Conservation (phyloP, 2,113 vertebrate genomes). For the Mugil cephalus region DNA sequence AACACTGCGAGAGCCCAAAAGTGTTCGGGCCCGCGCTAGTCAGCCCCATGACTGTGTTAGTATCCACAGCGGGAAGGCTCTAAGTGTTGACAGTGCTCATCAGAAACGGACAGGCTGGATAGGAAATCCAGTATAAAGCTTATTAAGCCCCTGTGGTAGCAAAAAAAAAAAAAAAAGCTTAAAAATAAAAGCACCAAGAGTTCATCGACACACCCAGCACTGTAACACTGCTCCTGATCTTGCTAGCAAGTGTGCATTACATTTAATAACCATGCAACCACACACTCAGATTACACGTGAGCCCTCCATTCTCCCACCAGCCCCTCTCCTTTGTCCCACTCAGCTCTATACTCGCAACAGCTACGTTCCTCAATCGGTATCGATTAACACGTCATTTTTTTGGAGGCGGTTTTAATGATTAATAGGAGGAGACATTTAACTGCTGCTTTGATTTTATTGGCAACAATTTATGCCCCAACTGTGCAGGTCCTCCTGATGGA, state of each 20-base stretch:
- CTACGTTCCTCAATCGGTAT: slow-evolving; percentile 13
- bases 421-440: slow-evolving; percentile 27
- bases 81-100: slow-evolving; percentile 34
- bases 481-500: slow-evolving; percentile 40
- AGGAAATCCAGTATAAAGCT: slow-evolving; percentile 44
- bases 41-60: slow-evolving; percentile 42
- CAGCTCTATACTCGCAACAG: slow-evolving; percentile 10
- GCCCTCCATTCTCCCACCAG: slow-evolving; percentile 1
- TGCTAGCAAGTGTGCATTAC: too few species aligned
- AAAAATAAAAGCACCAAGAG: slow-evolving; percentile 36
- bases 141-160: slow-evolving; percentile 18
- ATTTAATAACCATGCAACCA: slow-evolving; percentile 6
- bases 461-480: slow-evolving; percentile 11
- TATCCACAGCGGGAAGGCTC: slow-evolving; percentile 38
- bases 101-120: slow-evolving; percentile 35
- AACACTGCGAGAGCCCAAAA: slow-evolving; percentile 12
- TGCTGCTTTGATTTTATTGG: slow-evolving; percentile 23
- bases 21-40: slow-evolving; percentile 34
- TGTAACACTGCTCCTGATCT: neutral
- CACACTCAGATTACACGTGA: slow-evolving; percentile 4
- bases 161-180: neutral
- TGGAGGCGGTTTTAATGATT: slow-evolving; percentile 25
- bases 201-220: neutral
- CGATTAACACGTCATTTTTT: slow-evolving; percentile 50
- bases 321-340: slow-evolving; percentile 11